phyloP scores from a whole-genome alignment of 2,888 invertebrate species.

The Tachystola acroxantha region DNA sequence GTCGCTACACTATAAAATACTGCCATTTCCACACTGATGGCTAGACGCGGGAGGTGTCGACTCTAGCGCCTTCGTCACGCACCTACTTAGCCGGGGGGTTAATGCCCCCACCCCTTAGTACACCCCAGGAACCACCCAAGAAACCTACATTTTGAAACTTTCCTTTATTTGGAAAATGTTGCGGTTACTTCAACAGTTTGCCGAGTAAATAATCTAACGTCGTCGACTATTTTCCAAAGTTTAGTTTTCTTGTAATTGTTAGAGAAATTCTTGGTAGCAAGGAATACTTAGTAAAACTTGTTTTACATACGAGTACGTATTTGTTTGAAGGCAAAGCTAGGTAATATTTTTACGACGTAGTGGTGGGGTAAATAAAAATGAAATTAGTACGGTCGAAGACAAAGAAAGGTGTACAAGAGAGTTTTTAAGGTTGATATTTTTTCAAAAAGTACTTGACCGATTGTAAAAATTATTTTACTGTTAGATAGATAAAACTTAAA shows the following conservation, averaged over 20 bases:
- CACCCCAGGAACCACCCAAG: background rate
- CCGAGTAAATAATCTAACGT: too few species aligned
- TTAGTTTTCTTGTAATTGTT: background rate
- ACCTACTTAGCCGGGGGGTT: slow-evolving; percentile 5
- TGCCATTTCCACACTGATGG: slow-evolving; percentile 21
- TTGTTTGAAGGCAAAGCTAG: too few species aligned
- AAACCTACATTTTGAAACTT: background rate
- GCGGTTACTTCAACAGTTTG: too few species aligned
- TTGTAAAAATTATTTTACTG: too few species aligned
- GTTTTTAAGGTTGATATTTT: too few species aligned
- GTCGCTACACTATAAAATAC: slow-evolving; percentile 20
- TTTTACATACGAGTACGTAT: too few species aligned
- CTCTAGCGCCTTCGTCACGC: slow-evolving; percentile 22
- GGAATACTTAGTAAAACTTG: background rate
- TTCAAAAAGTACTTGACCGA: too few species aligned
- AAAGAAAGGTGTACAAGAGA: too few species aligned
- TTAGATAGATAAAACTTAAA: too few species aligned
- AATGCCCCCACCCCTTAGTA: background rate
- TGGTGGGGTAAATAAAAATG: too few species aligned
- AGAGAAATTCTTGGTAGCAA: background rate
- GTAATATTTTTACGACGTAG: too few species aligned
- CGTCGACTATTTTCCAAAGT: background rate
- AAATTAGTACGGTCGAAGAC: too few species aligned
- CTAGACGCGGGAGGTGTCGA: slow-evolving; percentile 18
- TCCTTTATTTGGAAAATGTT: background rate